phyloP scores from a whole-genome alignment of 2,888 invertebrate species.

The Agriotes lineatus region DNA sequence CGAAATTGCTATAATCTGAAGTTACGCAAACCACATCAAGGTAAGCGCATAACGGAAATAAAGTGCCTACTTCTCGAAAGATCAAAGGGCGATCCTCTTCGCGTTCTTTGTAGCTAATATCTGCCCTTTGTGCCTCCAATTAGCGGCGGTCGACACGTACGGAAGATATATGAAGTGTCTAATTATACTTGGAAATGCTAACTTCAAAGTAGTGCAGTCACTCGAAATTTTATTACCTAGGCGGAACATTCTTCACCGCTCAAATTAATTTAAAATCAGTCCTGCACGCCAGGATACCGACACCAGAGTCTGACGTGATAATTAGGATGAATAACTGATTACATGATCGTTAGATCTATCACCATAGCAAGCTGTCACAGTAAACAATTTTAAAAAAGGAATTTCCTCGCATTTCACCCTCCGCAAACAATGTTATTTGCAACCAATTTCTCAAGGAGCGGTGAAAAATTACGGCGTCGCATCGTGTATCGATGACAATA shows the following conservation, averaged over 20 bases:
- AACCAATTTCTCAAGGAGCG: background rate
- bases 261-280: constrained; percentile 28
- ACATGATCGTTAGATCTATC: no score
- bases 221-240: constrained; percentile 32
- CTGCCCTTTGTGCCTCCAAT: constrained; percentile 24
- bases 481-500: constrained; percentile 13
- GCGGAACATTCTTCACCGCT: constrained; percentile 15
- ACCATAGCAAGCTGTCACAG: no score
- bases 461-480: background rate
- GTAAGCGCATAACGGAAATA: constrained; percentile 2
- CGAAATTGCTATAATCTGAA: background rate
- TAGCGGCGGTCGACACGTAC: constrained; percentile 5
- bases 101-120: background rate
- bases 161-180: constrained; percentile 27
- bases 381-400: no score
- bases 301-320: constrained; percentile 15
- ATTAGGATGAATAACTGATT: background rate
- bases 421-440: no score
- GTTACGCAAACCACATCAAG: constrained; percentile 4
- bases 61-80: constrained; percentile 6
- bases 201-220: constrained; percentile 28
- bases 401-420: no score
- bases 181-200: constrained; percentile 30
- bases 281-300: constrained; percentile 3
- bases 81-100: constrained; percentile 7